Conservation (phyloP, 2,888 invertebrate genomes). For the Cosmopolites sordidus region DNA sequence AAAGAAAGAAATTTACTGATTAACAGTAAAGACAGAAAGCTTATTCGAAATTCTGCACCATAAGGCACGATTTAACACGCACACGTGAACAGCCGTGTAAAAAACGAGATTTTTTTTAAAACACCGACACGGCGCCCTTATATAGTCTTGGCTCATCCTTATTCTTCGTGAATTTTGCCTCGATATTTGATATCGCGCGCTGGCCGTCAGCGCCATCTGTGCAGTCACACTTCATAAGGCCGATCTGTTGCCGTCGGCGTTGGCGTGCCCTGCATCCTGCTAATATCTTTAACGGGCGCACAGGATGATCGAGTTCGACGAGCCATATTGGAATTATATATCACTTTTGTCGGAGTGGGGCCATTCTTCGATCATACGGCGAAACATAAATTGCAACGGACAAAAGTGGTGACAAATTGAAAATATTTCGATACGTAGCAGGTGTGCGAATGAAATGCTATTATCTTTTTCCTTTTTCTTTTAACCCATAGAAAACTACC, state of each 20-base stretch:
- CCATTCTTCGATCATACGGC: slow-evolving; percentile 21
- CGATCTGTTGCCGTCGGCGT: slow-evolving; percentile 34
- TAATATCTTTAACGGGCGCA: slow-evolving; percentile 38
- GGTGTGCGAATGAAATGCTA: too few relatives aligned
- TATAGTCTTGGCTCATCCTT: slow-evolving; percentile 18
- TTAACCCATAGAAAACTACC: too few relatives aligned
- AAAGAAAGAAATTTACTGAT: too few relatives aligned
- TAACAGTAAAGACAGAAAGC: too few relatives aligned
- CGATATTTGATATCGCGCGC: slow-evolving; percentile 46
- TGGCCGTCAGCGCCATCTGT: slow-evolving; percentile 47
- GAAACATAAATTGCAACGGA: slow-evolving; percentile 27
- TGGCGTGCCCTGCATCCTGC: slow-evolving; percentile 35
- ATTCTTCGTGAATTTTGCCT: slow-evolving; percentile 37
- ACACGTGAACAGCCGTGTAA: too few relatives aligned
- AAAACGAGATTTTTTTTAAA: too few relatives aligned
- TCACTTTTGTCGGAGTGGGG: slow-evolving; percentile 30
- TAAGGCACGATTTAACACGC: too few relatives aligned
- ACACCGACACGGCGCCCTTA: too few relatives aligned
- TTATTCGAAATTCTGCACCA: too few relatives aligned
- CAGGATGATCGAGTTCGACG: slow-evolving; percentile 37
- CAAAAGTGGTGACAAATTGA: too few relatives aligned
- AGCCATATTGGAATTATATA: slow-evolving; percentile 40
- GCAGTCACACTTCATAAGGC: slow-evolving; percentile 49
- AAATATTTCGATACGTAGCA: too few relatives aligned
- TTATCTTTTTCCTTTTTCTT: too few relatives aligned